Base-by-base conservation (phyloP, 2,797 vertebrate genomes). In the Phataginus tricuspis region DNA sequence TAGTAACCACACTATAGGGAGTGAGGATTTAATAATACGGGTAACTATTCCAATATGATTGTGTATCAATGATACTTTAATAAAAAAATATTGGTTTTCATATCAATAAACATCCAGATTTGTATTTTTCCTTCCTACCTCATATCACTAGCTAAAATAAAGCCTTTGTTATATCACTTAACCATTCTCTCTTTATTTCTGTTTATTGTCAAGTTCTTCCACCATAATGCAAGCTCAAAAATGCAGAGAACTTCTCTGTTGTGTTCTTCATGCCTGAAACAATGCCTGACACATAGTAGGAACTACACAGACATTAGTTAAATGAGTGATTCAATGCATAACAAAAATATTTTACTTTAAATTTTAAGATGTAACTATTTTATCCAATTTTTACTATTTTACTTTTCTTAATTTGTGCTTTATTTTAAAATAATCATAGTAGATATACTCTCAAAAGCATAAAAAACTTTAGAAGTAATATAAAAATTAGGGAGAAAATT, bases 301-400 rank as follows among this genome's bases (percentile, higher is more conserved):
- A 91, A 64, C 21, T 91, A 75, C 25, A 61, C 21, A 82, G 53
- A 27, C 27, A 68, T 45, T 82, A 59, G 51, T 45, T 69, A 72
- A 95, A 42, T 57, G 31, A 86, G 85, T 75, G 34, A 45, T 34
- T 61, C 3, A 88, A 69, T 49, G 16, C 83, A 57, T 57, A 75
- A 77, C 31, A 63, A 64, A 91, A 93, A 34, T 69, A 21, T 25
- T 90, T 75, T 74, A 68, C 51, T 74, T 79, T 82, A 68, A 66
- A 71, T 63, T 21, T 61, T 88, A 77, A 69, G 34, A 66, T 27
- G 37, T 49, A 89, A 27, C 66, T 69, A 25, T 86, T 57, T 57
- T 42, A 84, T 79, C 89, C 71, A 92, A 64, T 72, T 57, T 83
- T 85, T 79, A 74, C 27, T 66, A 31, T 85, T 79, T 85, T 31